Percentiles rank a stretch among this genome's conserved stretches.
Evolutionary conservation across 2,113 vertebrate species (phyloP).

Genomic region (Sardina pilchardus): DNA sequence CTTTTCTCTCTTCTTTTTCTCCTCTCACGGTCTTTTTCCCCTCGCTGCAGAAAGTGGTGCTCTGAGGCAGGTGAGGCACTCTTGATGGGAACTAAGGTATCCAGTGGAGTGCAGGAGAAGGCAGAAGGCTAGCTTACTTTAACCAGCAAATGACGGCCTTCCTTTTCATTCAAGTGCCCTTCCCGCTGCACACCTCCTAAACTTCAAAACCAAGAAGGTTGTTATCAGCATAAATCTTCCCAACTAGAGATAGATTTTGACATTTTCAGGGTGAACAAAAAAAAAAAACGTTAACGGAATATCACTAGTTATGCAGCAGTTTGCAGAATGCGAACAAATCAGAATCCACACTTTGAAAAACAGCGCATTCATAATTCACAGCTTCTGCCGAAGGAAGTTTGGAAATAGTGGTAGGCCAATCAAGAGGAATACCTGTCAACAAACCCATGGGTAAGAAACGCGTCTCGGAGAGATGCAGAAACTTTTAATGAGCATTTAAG

Average conservation of each 20-base stretch:
- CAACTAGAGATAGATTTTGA: neutral
- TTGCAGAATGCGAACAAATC: neutral
- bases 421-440: neutral
- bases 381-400: neutral
- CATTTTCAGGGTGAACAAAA: too few species aligned
- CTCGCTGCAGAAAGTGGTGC: neutral
- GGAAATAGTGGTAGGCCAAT: neutral
- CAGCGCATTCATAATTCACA: constrained; percentile 9
- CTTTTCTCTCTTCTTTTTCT: neutral
- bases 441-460: neutral
- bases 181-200: neutral
- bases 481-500: neutral
- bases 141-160: neutral
- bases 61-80: neutral
- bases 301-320: neutral
- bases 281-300: too few species aligned
- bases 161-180: neutral
- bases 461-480: neutral
- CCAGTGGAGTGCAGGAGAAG: neutral
- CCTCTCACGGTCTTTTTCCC: neutral
- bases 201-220: neutral
- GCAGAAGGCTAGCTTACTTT: neutral
- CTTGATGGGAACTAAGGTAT: neutral
- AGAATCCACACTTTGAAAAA: neutral
- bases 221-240: neutral